phyloP scores from a whole-genome alignment of 2,113 vertebrate genomes.

The Plecturocebus donacophilus region DNA sequence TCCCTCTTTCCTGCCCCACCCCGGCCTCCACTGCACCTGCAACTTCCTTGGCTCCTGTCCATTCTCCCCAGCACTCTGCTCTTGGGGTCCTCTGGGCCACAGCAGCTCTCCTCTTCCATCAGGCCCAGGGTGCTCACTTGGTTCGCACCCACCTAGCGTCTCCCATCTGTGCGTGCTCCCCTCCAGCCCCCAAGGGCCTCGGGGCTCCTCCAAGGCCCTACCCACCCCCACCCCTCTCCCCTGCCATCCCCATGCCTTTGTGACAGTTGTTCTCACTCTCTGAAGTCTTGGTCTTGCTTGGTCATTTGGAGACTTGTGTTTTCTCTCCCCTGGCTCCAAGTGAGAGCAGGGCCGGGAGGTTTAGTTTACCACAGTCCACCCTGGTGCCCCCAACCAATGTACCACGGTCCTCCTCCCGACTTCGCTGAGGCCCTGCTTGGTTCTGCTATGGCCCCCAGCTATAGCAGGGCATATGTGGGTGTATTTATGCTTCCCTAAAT shows the following conservation, averaged over 20 bases:
- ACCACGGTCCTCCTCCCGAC: neutral
- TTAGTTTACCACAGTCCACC: too few species aligned
- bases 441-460: neutral
- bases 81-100: neutral
- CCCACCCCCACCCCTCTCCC: neutral
- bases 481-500: accelerated
- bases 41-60: neutral
- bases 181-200: neutral
- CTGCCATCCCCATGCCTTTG: accelerated
- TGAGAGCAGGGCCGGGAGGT: neutral
- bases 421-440: too few species aligned
- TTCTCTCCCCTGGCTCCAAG: neutral
- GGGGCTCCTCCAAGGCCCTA: neutral
- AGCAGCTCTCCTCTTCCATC: neutral
- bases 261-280: neutral
- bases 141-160: neutral
- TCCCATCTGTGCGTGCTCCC: neutral
- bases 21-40: neutral
- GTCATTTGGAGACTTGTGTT: neutral
- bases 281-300: neutral
- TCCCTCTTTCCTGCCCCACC: neutral
- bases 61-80: neutral
- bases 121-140: neutral
- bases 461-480: accelerated
- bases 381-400: neutral